phyloP scores from a whole-genome alignment of 2,113 vertebrate genomes.

The Probosciger aterrimus region DNA sequence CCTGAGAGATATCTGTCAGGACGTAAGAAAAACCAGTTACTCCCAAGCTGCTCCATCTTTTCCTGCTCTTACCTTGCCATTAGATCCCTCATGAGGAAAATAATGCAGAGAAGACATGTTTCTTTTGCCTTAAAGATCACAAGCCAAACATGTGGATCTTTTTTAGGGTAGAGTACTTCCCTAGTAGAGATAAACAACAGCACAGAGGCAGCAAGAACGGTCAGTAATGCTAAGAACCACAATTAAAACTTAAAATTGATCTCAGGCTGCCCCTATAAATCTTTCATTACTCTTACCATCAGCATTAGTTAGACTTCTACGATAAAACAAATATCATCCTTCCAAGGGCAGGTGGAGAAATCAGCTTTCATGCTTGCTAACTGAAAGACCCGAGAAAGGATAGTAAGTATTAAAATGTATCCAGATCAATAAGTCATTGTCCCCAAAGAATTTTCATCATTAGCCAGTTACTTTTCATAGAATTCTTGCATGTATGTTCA shows the following conservation, averaged over 20 bases:
- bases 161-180: not conserved
- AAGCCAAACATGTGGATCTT: not conserved
- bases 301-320: not conserved
- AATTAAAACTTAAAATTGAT: slow-evolving; percentile 19
- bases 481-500: not conserved
- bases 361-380: not conserved
- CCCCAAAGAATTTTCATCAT: not conserved
- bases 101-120: not conserved
- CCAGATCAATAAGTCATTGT: not conserved
- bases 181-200: not conserved
- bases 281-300: not conserved
- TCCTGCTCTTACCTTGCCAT: not conserved
- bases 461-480: not conserved
- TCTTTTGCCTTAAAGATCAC: not conserved
- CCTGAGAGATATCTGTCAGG: not conserved
- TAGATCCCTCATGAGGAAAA: not conserved
- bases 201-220: not conserved
- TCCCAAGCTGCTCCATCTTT: not conserved
- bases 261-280: not conserved
- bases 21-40: not conserved
- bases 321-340: not conserved
- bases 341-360: not conserved
- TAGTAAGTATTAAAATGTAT: not conserved
- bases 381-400: not conserved
- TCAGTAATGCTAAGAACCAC: not conserved